These are phyloP conservation scores for Phenganax subtilis DNA, from an alignment of 92 coral and sea anemone species.

Conservation along the genomic window DNA sequence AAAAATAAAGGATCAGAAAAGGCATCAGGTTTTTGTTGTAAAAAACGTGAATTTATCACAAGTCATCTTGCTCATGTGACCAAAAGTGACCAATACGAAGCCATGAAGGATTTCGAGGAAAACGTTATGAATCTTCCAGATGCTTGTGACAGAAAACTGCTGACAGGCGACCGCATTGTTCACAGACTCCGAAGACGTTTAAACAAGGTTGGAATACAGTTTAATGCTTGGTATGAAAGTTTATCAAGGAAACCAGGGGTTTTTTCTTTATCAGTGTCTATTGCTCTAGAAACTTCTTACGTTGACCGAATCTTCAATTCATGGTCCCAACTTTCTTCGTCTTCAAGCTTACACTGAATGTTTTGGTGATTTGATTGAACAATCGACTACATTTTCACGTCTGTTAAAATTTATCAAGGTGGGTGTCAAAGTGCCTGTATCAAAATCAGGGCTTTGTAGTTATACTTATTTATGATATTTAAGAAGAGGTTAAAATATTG, in stretches of 20 bases:
- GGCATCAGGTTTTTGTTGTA: not conserved
- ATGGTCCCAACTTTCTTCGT: constrained; percentile 91
- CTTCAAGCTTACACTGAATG: constrained; percentile 74
- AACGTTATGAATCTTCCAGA: constrained; percentile 70
- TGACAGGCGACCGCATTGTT: constrained; percentile 84
- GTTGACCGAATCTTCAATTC: constrained; percentile 61
- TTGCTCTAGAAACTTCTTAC: constrained; percentile 60
- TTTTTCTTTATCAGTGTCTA: not conserved
- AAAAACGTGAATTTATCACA: constrained; percentile 63
- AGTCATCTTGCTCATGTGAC: constrained; percentile 79
- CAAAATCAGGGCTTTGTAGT: no score
- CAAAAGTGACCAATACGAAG: constrained; percentile 82
- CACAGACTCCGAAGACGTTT: constrained; percentile 62
- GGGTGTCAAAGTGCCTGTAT: not conserved
- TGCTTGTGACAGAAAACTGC: constrained; percentile 77
- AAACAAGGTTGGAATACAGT: constrained; percentile 55
- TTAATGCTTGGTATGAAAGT: no score
- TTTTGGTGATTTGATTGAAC: constrained; percentile 67
- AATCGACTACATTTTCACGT: constrained; percentile 78
- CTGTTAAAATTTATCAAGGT: constrained; percentile 74
- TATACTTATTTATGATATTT: no score
- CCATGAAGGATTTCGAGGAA: constrained; percentile 74
- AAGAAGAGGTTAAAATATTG: no score
- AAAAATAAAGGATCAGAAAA: not conserved
- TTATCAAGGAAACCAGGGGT: not conserved